Base-by-base conservation (phyloP, 2,888 invertebrate species). In the Gnatocerus cornutus region DNA sequence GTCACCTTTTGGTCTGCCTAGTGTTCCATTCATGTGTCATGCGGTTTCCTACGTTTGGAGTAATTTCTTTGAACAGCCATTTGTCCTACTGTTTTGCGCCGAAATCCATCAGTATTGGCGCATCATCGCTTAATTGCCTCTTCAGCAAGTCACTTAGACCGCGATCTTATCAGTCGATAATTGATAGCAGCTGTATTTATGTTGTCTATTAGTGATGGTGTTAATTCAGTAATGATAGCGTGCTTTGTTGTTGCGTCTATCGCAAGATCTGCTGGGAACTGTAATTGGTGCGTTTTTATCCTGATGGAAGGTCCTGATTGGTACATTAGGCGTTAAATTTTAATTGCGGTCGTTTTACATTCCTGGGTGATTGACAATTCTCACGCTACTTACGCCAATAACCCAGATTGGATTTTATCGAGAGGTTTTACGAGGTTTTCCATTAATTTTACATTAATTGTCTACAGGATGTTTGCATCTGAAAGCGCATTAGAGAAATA, bases 121-220 rank as follows among this genome's bases (percentile, higher is more conserved):
- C 33, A 33, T 33, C 33, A 33, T 33, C 69, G 69, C 68, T 68
- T 76, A 78, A 77, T 77, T 74, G 77, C 74, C 73, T 77, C 72
- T 73, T 75, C 74, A 74, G 73, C 73, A 71, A 74, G 68, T 77
- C 76, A 76, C 75, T 77, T 78, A 74, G 50, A 72, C 71, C 71
- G 30, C 59, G 78, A 77, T 77, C 55, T 71, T 77, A 77, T 77
- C 77, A 39, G n/a, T 71, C 52, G 72, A 75, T 77, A 79, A 79
- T 76, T 77, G 77, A 78, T 79, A 79, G 74, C 74, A 75, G 77
- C 76, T 73, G 72, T 76, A 77, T 77, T 77, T 77, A 77, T 74
- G 73, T 70, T 75, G 75, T 74, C 76, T 77, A 76, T 78, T 78
- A 77, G 72, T 70, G 66, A 27, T 63, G 72, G 74, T 71, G 74